Percentiles rank a stretch among this genome's conserved stretches.
phyloP scores from a whole-genome alignment of 37 sponge, comb jelly and placozoan genomes.

The Spongilla lacustris region DNA sequence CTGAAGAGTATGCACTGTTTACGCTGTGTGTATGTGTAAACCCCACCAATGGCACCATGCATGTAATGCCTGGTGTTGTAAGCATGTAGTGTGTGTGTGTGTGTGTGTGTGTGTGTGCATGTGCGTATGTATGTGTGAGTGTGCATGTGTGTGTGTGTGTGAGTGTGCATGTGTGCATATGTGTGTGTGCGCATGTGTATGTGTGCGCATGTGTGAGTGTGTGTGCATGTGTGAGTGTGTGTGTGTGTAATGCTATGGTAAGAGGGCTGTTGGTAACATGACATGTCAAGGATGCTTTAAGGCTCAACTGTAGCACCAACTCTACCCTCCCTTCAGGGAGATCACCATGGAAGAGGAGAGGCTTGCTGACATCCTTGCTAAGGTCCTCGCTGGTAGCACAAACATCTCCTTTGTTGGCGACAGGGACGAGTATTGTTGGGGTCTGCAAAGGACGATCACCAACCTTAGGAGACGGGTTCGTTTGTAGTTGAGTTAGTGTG shows the following conservation, averaged over 20 bases:
- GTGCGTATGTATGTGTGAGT: neutral
- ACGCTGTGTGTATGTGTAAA: neutral
- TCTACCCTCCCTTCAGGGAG: constrained; percentile 19
- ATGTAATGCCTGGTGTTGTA: neutral
- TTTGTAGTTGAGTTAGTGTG: neutral
- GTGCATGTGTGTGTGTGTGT: constrained; percentile 19
- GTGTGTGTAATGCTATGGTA: neutral
- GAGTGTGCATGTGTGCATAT: constrained; percentile 14
- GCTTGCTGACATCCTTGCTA: constrained; percentile 40
- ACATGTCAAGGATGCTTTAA: too few species aligned
- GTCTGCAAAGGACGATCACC: constrained; percentile 73
- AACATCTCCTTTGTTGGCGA: neutral
- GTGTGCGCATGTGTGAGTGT: constrained; percentile 5
- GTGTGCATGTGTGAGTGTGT: constrained; percentile 29
- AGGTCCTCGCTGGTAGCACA: constrained; percentile 25
- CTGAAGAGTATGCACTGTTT: neutral
- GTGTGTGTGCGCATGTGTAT: constrained; percentile 10
- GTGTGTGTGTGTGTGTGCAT: neutral
- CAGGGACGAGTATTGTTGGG: constrained; percentile 63
- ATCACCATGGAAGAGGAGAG: constrained; percentile 54
- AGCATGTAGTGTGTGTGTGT: neutral
- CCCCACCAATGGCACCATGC: too few species aligned
- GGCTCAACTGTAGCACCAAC: neutral
- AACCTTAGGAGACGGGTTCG: constrained; percentile 71
- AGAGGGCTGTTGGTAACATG: too few species aligned